Conservation (phyloP, 2,888 invertebrate genomes). For the Ditylenchus weischeri region DNA sequence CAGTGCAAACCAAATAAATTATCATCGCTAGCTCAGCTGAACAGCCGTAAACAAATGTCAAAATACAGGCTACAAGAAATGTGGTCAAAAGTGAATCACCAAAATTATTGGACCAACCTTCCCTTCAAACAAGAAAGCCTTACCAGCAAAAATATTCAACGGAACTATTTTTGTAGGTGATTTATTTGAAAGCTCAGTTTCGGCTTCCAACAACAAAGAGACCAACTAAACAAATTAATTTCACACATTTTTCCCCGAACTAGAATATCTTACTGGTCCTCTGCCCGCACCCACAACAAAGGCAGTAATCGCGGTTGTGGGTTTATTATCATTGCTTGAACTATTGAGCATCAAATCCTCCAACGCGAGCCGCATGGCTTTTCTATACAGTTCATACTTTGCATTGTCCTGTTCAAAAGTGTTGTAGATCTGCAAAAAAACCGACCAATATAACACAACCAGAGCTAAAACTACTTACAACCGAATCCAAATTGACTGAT, state of each 20-base stretch:
- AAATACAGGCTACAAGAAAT: no score
- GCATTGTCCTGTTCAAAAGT: constrained; percentile 95
- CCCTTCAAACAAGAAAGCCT: no score
- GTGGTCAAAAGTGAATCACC: no score
- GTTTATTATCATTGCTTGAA: not conserved
- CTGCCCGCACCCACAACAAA: constrained; percentile 92
- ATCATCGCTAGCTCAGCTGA: no score
- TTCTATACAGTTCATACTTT: constrained; percentile 71
- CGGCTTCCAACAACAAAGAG: no score
- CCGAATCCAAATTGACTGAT: constrained; percentile 88
- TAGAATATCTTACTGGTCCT: constrained; percentile 72
- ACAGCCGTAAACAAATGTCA: no score
- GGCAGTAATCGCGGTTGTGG: constrained; percentile 62
- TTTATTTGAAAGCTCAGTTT: no score
- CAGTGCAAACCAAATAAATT: no score
- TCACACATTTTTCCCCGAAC: not conserved
- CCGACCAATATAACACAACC: no score
- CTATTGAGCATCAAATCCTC: constrained; percentile 29
- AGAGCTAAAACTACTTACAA: constrained; percentile 64
- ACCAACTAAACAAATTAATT: not conserved
- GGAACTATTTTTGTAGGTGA: no score
- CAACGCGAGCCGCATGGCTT: constrained; percentile 39
- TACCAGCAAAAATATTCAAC: not conserved
- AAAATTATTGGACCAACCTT: no score
- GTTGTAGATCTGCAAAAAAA: constrained; percentile 69